These are phyloP conservation scores for Falcaria lacertinaria DNA, from an alignment of 2,888 invertebrate genomes.

Conservation along the genomic window DNA sequence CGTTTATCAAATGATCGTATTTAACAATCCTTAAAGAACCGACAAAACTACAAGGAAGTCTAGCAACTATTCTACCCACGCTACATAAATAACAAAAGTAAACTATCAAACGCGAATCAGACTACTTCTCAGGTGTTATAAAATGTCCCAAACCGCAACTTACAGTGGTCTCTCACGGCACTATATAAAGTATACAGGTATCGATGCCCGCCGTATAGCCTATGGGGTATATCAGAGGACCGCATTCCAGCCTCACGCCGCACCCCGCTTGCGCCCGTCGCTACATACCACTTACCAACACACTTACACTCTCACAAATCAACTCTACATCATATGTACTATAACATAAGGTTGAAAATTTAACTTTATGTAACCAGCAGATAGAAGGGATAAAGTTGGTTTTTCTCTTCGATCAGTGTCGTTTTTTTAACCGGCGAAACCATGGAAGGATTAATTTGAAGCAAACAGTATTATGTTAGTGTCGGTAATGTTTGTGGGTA, in stretches of 20 bases:
- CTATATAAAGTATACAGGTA: conserved; percentile 50
- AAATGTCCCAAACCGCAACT: conserved; percentile 20
- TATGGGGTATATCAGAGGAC: conserved; percentile 70
- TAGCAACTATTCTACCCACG: too few relatives aligned
- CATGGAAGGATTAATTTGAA: conserved; percentile 73
- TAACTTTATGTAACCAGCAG: conserved; percentile 1
- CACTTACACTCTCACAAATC: conserved; percentile 18
- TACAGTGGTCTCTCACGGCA: conserved; percentile 25
- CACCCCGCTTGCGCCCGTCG: conserved; percentile 38
- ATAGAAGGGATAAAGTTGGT: conserved; percentile 17
- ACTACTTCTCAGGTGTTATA: background rate
- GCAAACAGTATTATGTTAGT: conserved; percentile 58
- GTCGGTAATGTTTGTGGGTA: conserved; percentile 13
- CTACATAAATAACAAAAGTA: too few relatives aligned
- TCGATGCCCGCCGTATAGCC: conserved; percentile 52
- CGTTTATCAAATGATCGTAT: too few relatives aligned
- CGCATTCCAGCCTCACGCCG: conserved; percentile 64
- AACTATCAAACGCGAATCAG: background rate
- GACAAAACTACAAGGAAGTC: too few relatives aligned
- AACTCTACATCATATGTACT: conserved; percentile 13
- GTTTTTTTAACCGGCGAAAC: conserved; percentile 61
- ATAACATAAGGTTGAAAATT: conserved; percentile 24
- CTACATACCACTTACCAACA: conserved; percentile 45
- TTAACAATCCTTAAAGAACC: too few relatives aligned
- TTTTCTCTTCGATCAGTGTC: conserved; percentile 48